These are phyloP conservation scores for Pristionchus maxplancki DNA, from an alignment of 2,888 invertebrate genomes.

Conservation along the genomic window DNA sequence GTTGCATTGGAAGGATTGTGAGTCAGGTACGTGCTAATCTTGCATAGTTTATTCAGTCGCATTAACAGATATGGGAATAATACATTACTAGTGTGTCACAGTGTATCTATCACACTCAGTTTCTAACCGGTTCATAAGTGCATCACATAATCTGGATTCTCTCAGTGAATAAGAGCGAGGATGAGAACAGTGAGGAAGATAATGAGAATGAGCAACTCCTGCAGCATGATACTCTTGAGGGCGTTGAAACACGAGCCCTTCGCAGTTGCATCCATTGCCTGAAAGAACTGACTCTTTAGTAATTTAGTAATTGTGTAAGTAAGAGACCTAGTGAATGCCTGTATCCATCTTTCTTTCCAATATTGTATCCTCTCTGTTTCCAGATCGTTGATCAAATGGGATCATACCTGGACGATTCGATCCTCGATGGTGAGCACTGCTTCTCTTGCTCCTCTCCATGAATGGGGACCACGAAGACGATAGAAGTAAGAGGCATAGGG, in stretches of 20 bases:
- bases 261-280: background rate
- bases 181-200: background rate
- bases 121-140: no score
- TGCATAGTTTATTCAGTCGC: background rate
- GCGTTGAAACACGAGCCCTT: background rate
- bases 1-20: background rate
- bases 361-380: no score
- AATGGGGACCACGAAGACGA: slow-evolving; percentile 64
- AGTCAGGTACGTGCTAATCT: background rate
- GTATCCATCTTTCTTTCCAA: no score
- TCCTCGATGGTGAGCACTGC: slow-evolving; percentile 64
- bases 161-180: background rate
- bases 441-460: slow-evolving; percentile 68
- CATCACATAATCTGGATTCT: no score
- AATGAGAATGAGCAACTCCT: background rate
- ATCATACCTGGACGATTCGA: slow-evolving; percentile 55
- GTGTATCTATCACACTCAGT: background rate
- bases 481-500: slow-evolving; percentile 66
- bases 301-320: no score
- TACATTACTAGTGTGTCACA: background rate
- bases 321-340: no score
- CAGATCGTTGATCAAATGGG: no score
- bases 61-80: background rate
- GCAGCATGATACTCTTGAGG: background rate
- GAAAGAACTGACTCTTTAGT: no score